Conservation (phyloP, 2,113 vertebrate genomes). For the Speoplatyrhinus poulsoni region DNA sequence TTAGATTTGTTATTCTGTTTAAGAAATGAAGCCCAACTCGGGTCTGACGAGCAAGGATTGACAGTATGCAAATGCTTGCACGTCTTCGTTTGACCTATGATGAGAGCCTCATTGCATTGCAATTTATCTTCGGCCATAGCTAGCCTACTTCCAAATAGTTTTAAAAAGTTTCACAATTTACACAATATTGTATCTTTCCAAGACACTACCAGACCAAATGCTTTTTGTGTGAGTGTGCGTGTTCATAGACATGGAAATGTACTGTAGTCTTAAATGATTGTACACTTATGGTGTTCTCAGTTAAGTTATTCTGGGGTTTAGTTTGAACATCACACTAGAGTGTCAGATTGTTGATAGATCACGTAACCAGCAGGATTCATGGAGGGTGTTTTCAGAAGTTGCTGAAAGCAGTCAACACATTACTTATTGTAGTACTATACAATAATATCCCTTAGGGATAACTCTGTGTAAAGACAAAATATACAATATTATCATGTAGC, state of each 20-base stretch:
- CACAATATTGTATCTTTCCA: not conserved
- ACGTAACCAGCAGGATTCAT: conserved; percentile 55
- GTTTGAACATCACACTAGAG: conserved; percentile 40
- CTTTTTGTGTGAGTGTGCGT: conserved; percentile 9
- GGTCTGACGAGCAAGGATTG: conserved; percentile 36
- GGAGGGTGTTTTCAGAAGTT: conserved; percentile 22
- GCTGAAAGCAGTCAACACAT: conserved; percentile 43
- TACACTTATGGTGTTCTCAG: conserved; percentile 13
- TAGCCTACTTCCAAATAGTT: conserved; percentile 8
- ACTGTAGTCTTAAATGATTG: conserved; percentile 12
- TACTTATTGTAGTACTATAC: conserved; percentile 11
- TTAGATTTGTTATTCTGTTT: conserved; percentile 12
- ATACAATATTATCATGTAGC: conserved; percentile 14
- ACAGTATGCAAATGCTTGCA: conserved; percentile 34
- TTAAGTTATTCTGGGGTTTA: conserved; percentile 41
- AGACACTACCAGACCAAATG: conserved; percentile 2
- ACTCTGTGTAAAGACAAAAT: not conserved
- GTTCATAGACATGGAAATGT: not conserved
- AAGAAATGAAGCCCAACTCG: conserved; percentile 23
- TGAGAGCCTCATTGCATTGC: not conserved
- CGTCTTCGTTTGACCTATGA: conserved; percentile 43
- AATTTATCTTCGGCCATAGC: conserved; percentile 21
- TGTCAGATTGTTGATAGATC: conserved; percentile 49
- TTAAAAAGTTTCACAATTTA: conserved; percentile 39
- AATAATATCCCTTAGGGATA: conserved; percentile 12